Base-by-base conservation (phyloP, 2,113 vertebrate species). In the Varanus salvator region DNA sequence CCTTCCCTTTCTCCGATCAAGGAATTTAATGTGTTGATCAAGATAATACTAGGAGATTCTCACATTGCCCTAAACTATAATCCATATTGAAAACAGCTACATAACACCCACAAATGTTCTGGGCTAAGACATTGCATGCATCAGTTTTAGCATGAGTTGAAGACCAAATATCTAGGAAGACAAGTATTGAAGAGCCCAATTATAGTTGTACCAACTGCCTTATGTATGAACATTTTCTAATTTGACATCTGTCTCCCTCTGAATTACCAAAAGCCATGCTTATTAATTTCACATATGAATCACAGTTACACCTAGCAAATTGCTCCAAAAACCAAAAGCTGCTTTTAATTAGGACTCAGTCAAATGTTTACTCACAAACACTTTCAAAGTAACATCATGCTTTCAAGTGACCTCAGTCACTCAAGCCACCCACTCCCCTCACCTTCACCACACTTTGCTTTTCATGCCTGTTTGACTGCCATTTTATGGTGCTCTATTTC, bases 321-420 rank as follows among this genome's bases (percentile, higher is more conserved):
- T 91, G 94, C 92, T 95, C 93, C 72, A 91, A 94, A 89, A 68
- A 94, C 91, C 95, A 95, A 96, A 93, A 96, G 90, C 89, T 93
- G 90, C 89, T 94, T 95, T 92, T 0, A 5, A 64, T n/a, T 80
- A 76, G 7, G 75, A 38, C 75, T 80, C 1, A 50, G 23, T 4
- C 48, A 50, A 80, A 14, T 54, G 27, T 54, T 54, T 48, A 52
- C 12, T 14, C 52, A 57, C 29, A 57, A 80, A 80, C 52, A 54
- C 54, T 31, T 52, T 54, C 11, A 31, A 50, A 8, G 3, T 14
- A 80, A 76, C 11, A 19, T 21, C 11, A 34, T 44, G 17, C 8
- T 44, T 25, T 50, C 2, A 50, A 78, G 38, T 78, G 44, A 23
- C 9, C 9, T 8, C 19, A 50, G 21, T 52, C 11, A 19, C 72